Base-by-base conservation (phyloP, 2,113 vertebrate species). In the Phaetusa simplex region DNA sequence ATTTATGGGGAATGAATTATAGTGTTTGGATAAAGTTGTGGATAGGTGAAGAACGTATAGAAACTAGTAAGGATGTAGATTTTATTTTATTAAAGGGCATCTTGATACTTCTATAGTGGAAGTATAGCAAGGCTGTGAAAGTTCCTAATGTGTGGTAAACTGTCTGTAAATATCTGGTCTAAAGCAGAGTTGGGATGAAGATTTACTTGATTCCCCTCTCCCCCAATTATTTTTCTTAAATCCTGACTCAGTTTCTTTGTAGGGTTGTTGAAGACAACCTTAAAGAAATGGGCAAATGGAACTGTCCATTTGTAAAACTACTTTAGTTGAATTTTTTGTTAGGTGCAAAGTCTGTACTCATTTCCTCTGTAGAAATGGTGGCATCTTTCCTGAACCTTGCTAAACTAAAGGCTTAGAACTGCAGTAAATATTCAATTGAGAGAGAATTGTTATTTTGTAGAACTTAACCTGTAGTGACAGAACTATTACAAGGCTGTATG, bases 271-370 rank as follows among this genome's bases (percentile, higher is more conserved):
- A 45, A 78, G 32, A 16, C 3, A 1, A 19, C 24, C 45, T 82
- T 52, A 58, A 87, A 65, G 43, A 43, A 65, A 36, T 17, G 16
- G 23, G 3, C 36, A 34, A 74, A 67, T 22, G 8, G 15, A 49
- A n/a, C 2, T 80, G 36, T 17, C 2, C 26, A n/a, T 59, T 49
- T 36, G 4, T 18, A 19, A 47, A 71, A 47, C 12, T 24, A 23
- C 6, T 32, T 23, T 1, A 61, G 12, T 24, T n/a, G 43, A 7
- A 7, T 53, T 17, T 56, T 49, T 58, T 77, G 10, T 67, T 21
- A 43, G 38, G 4, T 53, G 13, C 9, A 7, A 43, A 66, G 1
- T 47, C 32, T 2, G 0, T 55, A 18, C 15, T 85, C 3, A 2
- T 38, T 76, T 64, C 3, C 1, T 30, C 14, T 58, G 43, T 30